Base-by-base conservation (phyloP, 2,113 vertebrate species). In the Leptosomus discolor region DNA sequence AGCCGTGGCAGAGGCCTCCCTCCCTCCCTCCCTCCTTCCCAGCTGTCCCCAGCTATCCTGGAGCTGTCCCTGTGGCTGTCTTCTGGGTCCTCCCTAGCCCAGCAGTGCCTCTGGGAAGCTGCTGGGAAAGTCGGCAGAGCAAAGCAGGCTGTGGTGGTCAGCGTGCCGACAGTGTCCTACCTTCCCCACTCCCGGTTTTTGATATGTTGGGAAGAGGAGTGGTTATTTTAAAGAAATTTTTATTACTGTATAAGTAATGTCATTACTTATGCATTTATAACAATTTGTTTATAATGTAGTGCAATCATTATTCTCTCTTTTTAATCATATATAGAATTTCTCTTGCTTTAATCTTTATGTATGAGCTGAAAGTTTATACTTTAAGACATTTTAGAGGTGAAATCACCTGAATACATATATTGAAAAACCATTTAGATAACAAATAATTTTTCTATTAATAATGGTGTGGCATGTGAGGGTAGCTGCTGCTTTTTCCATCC, bases 71-170 rank as follows among this genome's bases (percentile, higher is more conserved):
- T 0, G 19, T 17, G 1, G 34, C n/a, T 0, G 0, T 12, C 32
- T 18, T 9, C 19, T 1, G 1, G 15, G 21, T 34, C 14, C 39
- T 48, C n/a, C 5, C 30, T 23, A 7, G 21, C 54, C 74, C 60
- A 11, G 8, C 23, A 19, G 18, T 1, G 4, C 23, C 11, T 22
- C 48, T 43, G 53, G 53, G 39, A 53, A 67, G 57, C 17, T 2
- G 11, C n/a, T 17, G 56, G 76, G 37, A 48, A 29, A 15, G 43
- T 8, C 3, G n/a, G 1, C 18, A 22, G 46, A 15, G 54, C 20
- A 8, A 11, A 0, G 3, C 19, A 11, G 65, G n/a, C 51, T 0
- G 0, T 24, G 56, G 30, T 14, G 24, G 34, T 27, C 57, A 23
- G 27, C 2, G 16, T 37, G 45, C n/a, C 20, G 45, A 11, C 1